Percentiles rank a stretch among this genome's conserved stretches.
Evolutionary conservation across 1,140 invertebrate genomes (phyloP).

Genomic region (Camponotus floridanus): DNA sequence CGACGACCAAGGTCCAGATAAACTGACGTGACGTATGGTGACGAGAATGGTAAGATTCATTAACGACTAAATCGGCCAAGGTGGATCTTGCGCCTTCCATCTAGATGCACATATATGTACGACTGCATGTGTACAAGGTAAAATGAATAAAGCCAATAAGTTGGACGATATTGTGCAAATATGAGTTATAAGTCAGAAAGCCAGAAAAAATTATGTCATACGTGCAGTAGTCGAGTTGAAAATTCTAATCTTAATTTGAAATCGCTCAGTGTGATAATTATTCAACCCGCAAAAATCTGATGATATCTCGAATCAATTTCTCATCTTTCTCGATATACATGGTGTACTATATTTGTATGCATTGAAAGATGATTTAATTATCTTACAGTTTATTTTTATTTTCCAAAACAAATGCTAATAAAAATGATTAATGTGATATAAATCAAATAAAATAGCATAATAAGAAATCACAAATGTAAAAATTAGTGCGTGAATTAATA

Average conservation of each 20-base stretch:
- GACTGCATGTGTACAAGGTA: slow-evolving; percentile 14
- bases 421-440: too few relatives aligned
- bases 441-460: too few relatives aligned
- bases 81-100: slow-evolving; percentile 37
- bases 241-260: background rate
- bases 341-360: background rate
- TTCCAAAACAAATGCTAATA: too few relatives aligned
- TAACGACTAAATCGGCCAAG: slow-evolving; percentile 56
- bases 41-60: slow-evolving; percentile 51
- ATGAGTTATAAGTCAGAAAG: slow-evolving; percentile 2
- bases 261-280: background rate
- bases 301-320: background rate
- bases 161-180: background rate
- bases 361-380: background rate
- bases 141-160: slow-evolving; percentile 47
- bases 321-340: background rate
- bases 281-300: background rate
- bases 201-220: background rate
- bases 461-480: too few relatives aligned
- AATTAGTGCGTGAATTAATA: too few relatives aligned
- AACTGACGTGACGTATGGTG: slow-evolving; percentile 23
- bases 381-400: background rate
- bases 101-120: background rate
- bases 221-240: background rate
- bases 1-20: slow-evolving; percentile 50